Evolutionary conservation across 2,797 vertebrate species (phyloP), one percentile per base, ranked within the genome.

Genomic region (Picus viridis): DNA sequence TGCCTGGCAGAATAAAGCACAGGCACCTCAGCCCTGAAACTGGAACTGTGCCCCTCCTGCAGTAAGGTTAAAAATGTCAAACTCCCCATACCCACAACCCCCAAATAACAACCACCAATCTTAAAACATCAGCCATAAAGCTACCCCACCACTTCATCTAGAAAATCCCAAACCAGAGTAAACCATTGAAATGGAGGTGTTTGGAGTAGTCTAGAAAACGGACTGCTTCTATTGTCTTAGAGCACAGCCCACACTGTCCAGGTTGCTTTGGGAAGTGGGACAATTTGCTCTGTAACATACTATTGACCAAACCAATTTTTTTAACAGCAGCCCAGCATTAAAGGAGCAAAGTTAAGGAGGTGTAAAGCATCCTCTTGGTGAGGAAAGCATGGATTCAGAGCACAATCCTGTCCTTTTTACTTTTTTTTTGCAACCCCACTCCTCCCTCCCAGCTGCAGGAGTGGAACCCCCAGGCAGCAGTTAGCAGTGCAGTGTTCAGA

Each of bases 401-500:
- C 7, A 26, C 11, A 34, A 26, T 10, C 30, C 34, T 26, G 7
- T 12, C 6, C 7, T 20, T 15, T 14, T 14, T n/a, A n/a, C 29
- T 14, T 16, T 14, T 14, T 16, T 10, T 24, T 3, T 39, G 9
- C 22, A 51, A 51, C 7, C 63, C 36, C 26, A 29, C 5, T 32
- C 41, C 49, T 62, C 12, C 22, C 24, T 53, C 18, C 29, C 53
- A 70, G 72, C 77, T 41, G 10, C 30, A 63, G 54, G 16, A 76
- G 24, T 3, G 6, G 70, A 73, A 26, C 30, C 43, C 39, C 10
- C 18, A 8, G 32, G 16, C 26, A 39, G 32, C 6, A 6, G 7
- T n/a, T 10, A 41, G 45, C 8, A 8, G 19, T 0, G 10, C 47
- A 19, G 29, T 2, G 41, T 11, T 39, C 7, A 51, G 0, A 3